These are phyloP conservation scores for Calephelis virginiensis DNA, from an alignment of 1,140 invertebrate genomes.

Conservation along the genomic window DNA sequence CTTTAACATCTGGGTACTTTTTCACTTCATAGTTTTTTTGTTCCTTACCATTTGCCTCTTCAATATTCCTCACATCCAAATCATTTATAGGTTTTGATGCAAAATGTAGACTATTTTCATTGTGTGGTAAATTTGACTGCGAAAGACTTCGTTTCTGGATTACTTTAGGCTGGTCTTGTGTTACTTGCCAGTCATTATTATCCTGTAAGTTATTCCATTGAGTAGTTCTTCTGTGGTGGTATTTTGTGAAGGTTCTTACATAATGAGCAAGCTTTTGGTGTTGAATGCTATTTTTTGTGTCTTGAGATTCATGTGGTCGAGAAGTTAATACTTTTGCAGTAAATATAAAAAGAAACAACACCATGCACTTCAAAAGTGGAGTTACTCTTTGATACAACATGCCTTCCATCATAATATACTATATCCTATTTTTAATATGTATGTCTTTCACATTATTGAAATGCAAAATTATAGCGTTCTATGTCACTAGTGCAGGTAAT, in stretches of 20 bases:
- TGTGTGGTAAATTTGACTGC: slow-evolving; percentile 36
- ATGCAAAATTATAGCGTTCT: slow-evolving; percentile 22
- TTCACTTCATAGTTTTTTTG: slow-evolving; percentile 41
- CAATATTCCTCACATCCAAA: slow-evolving; percentile 36
- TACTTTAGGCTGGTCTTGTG: slow-evolving; percentile 48
- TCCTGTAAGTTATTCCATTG: slow-evolving; percentile 59
- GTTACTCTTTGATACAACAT: slow-evolving; percentile 59
- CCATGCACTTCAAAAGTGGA: slow-evolving; percentile 63
- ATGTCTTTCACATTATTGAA: slow-evolving; percentile 25
- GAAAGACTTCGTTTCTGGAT: slow-evolving; percentile 51
- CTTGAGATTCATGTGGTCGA: slow-evolving; percentile 57
- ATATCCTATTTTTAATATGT: slow-evolving; percentile 4
- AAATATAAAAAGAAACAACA: slow-evolving; percentile 69
- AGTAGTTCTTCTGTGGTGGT: slow-evolving; percentile 66
- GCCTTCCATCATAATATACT: slow-evolving; percentile 54
- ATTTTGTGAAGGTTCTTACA: slow-evolving; percentile 70
- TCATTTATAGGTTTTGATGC: slow-evolving; percentile 39
- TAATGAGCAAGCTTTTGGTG: slow-evolving; percentile 57
- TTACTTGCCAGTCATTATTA: slow-evolving; percentile 49
- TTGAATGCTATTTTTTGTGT: slow-evolving; percentile 56
- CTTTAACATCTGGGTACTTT: slow-evolving; percentile 49
- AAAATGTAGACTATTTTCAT: slow-evolving; percentile 41
- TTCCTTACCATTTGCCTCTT: slow-evolving; percentile 37
- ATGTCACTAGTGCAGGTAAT: slow-evolving; percentile 46
- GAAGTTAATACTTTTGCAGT: slow-evolving; percentile 68